Evolutionary conservation across 2,797 vertebrate species (phyloP), one percentile per base, ranked within the genome.

Genomic region (Apogon talboti): DNA sequence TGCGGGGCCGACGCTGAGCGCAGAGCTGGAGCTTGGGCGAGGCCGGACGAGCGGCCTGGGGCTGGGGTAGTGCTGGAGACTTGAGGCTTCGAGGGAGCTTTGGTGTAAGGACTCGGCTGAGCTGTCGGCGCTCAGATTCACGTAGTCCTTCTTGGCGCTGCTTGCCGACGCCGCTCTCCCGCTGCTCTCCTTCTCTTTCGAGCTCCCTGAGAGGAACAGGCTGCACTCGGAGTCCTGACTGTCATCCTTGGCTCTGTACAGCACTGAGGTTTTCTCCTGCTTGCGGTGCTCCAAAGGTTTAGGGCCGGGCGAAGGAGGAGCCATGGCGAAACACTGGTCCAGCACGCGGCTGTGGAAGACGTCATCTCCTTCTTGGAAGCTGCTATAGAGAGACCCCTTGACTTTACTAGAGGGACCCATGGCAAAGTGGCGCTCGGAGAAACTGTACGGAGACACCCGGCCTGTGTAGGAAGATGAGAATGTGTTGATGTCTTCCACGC

Each of bases 321-420:
- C 87, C 46, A 91, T 86, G 11, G 94, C 89, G 70, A 96, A 98
- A 78, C 94, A 93, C 62, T 94, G 91, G 82, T 97, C 95, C 5
- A 93, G 91, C 68, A 93, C 88, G 4, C 76, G 93, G 72, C 91
- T 92, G 78, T 94, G 95, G 81, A 95, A 93, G 77, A 95, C 93
- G 18, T 96, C 94, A 0, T 97, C 95, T 50, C 94, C 96, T 79
- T 96, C 96, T 0, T 95, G 96, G 91, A 96, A 95, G 90, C 95
- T 96, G 71, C 95, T 95, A 24, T 96, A 98, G 64, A 96, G 90
- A 14, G 95, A 94, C 60, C 94, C 95, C 28, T 95, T 94, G 73
- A 91, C 92, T 79, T 95, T 93, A 37, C 54, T 72, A 44, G 95
- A 80, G 0, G 96, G 93, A 54, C 94, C 92, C 76, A 92, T 83